Evolutionary conservation across 2,888 invertebrate species (phyloP).

Genomic region (Lithophane semibrunnea): DNA sequence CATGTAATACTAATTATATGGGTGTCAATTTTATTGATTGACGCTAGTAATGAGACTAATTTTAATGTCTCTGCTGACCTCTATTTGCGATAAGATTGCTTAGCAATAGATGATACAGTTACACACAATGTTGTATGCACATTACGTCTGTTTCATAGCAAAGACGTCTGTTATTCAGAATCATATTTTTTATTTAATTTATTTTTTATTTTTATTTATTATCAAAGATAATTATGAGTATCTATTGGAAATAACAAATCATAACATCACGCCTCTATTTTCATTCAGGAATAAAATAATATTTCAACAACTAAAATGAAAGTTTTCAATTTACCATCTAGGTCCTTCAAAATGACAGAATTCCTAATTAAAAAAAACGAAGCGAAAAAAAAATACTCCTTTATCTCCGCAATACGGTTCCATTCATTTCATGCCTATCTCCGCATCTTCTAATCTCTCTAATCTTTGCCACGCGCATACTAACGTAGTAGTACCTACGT

Average conservation of each 20-base stretch:
- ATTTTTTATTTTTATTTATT: too few relatives aligned
- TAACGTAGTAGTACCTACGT: constrained; percentile 7
- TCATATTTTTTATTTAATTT: too few relatives aligned
- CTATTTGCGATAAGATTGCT: constrained; percentile 25
- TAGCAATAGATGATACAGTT: constrained; percentile 12
- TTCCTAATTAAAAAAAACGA: too few relatives aligned
- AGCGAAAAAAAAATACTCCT: too few relatives aligned
- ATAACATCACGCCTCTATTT: too few relatives aligned
- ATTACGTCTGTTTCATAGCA: neutral
- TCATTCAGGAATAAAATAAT: too few relatives aligned
- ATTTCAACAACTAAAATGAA: neutral
- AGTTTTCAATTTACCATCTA: neutral
- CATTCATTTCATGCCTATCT: constrained; percentile 36
- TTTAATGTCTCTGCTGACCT: constrained; percentile 47
- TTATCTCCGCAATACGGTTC: neutral
- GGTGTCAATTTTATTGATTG: constrained; percentile 40
- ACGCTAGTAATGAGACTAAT: constrained; percentile 27
- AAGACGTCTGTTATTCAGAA: neutral
- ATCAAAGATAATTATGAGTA: neutral
- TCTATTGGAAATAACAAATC: too few relatives aligned
- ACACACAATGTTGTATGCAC: neutral
- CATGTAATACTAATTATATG: constrained; percentile 30
- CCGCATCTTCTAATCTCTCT: constrained; percentile 17
- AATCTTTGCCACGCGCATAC: constrained; percentile 50
- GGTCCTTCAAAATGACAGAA: neutral